phyloP scores from a whole-genome alignment of 2,797 vertebrate genomes.

The Enteromius trimaculatus region DNA sequence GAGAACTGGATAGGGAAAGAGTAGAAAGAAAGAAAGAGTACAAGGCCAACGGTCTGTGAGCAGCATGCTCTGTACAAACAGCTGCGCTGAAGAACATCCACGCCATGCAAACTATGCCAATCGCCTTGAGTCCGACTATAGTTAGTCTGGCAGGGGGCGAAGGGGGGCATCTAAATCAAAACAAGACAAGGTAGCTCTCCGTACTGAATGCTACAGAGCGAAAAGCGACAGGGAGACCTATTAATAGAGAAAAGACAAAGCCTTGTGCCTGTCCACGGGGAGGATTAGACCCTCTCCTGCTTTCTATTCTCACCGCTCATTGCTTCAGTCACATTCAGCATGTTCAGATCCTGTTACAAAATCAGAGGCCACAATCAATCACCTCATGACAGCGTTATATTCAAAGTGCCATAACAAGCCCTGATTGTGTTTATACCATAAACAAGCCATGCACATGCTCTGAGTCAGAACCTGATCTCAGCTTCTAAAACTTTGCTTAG shows the following conservation, averaged over 20 bases:
- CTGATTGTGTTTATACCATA: constrained; percentile 66
- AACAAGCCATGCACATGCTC: constrained; percentile 37
- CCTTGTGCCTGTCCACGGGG: constrained; percentile 70
- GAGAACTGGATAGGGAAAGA: constrained; percentile 46
- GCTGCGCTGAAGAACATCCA: constrained; percentile 89
- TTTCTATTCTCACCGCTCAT: constrained; percentile 66
- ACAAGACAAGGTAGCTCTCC: constrained; percentile 70
- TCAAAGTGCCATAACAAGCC: constrained; percentile 52
- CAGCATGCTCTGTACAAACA: constrained; percentile 89
- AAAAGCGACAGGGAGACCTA: constrained; percentile 61
- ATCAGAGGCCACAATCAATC: constrained; percentile 59
- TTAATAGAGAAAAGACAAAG: constrained; percentile 80
- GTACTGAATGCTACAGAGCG: constrained; percentile 28
- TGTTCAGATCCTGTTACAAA: constrained; percentile 67
- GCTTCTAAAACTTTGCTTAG: constrained; percentile 30
- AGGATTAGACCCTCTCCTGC: constrained; percentile 68
- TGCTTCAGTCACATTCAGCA: constrained; percentile 49
- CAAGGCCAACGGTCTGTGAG: constrained; percentile 72
- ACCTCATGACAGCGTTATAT: constrained; percentile 63
- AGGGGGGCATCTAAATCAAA: constrained; percentile 70
- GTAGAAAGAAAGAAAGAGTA: constrained; percentile 52
- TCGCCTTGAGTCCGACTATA: constrained; percentile 87
- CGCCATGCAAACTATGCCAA: constrained; percentile 90
- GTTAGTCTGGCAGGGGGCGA: constrained; percentile 80
- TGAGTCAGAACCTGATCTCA: constrained; percentile 19